These are phyloP conservation scores for Arbacia lixula DNA, from an alignment of 53 echinoderm and acorn worm species.

Conservation along the genomic window DNA sequence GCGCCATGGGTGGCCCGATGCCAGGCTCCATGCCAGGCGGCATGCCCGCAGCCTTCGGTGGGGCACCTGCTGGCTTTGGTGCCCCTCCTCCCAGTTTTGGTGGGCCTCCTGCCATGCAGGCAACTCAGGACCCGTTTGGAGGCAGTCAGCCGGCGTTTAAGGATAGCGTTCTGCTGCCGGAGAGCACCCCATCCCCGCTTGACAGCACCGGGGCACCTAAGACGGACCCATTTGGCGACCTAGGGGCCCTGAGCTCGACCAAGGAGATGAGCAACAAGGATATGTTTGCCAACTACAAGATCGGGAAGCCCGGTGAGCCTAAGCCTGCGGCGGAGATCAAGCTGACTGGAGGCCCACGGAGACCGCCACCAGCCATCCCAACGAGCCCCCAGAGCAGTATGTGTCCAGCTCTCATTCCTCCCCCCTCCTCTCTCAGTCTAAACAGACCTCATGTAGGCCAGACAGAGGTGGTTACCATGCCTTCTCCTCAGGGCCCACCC, in stretches of 20 bases:
- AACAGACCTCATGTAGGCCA: background rate
- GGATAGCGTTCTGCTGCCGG: constrained; percentile 63
- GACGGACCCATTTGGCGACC: constrained; percentile 85
- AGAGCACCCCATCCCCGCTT: constrained; percentile 57
- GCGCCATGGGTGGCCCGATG: background rate
- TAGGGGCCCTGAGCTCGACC: constrained; percentile 68
- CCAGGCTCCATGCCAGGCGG: constrained; percentile 34
- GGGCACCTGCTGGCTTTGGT: constrained; percentile 49
- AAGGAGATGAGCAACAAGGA: constrained; percentile 70
- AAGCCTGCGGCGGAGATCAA: constrained; percentile 62
- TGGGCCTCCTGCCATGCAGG: constrained; percentile 32
- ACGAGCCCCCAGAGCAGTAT: constrained; percentile 49
- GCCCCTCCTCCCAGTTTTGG: constrained; percentile 44
- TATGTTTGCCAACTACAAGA: constrained; percentile 84
- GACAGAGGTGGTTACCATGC: constrained; percentile 72
- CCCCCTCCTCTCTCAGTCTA: background rate
- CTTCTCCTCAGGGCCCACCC: constrained; percentile 89
- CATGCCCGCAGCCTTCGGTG: constrained; percentile 47
- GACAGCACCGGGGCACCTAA: constrained; percentile 38
- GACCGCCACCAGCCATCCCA: constrained; percentile 67
- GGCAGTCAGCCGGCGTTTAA: constrained; percentile 26
- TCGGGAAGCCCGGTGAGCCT: constrained; percentile 91
- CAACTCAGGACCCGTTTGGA: constrained; percentile 56
- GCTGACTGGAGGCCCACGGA: constrained; percentile 55
- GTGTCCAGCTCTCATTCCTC: constrained; percentile 14